These are phyloP conservation scores for Smittia sp. DNA, from an alignment of 2,888 invertebrate genomes.

Conservation along the genomic window DNA sequence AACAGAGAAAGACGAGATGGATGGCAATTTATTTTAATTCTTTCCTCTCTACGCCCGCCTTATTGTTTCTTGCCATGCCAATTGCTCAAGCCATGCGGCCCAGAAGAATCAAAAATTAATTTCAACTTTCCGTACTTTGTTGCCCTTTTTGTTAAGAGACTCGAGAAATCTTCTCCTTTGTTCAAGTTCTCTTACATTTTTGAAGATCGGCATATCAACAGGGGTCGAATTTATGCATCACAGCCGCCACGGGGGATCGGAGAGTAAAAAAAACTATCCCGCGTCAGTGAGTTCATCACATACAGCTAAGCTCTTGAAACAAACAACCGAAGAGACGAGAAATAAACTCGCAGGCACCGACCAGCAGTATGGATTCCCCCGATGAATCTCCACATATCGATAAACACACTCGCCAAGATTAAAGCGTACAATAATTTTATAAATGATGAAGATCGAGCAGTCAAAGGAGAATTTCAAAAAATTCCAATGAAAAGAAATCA, in stretches of 20 bases:
- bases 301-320: background rate
- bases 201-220: constrained; percentile 31
- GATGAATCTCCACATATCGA: constrained; percentile 26
- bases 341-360: constrained; percentile 11
- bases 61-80: constrained; percentile 16
- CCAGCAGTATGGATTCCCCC: background rate
- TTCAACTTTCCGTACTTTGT: constrained; percentile 14
- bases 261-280: constrained; percentile 12
- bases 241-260: constrained; percentile 6
- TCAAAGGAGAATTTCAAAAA: constrained; percentile 22
- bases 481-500: constrained; percentile 33
- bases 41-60: constrained; percentile 4
- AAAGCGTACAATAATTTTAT: constrained; percentile 33
- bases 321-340: constrained; percentile 19
- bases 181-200: constrained; percentile 24
- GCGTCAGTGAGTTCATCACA: constrained; percentile 24
- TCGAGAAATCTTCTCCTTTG: background rate
- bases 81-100: constrained; percentile 15
- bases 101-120: constrained; percentile 17
- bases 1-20: background rate
- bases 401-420: constrained; percentile 33
- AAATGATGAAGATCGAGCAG: constrained; percentile 29
- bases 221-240: constrained; percentile 33
- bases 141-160: background rate
- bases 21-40: constrained; percentile 28